phyloP scores from a whole-genome alignment of 2,797 vertebrate genomes.

The Cyclura pinguis region DNA sequence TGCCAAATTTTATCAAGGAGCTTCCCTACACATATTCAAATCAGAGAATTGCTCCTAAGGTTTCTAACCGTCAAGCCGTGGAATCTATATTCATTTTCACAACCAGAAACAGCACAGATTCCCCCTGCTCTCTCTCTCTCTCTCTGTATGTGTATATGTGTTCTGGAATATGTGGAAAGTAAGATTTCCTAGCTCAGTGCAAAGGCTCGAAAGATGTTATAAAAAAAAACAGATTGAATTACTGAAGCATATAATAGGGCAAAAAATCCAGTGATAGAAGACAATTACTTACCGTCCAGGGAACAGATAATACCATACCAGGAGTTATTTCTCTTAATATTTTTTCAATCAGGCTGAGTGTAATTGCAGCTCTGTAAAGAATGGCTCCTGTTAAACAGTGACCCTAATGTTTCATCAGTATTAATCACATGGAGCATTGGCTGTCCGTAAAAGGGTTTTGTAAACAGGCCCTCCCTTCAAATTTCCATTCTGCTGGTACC shows the following conservation, averaged over 20 bases:
- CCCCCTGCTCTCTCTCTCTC: no score
- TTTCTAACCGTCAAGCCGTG: rapidly evolving
- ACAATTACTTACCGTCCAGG: constrained; percentile 33
- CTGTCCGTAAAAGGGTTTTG: background rate
- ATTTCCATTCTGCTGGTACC: background rate
- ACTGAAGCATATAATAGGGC: constrained; percentile 43
- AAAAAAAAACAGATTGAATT: constrained; percentile 35
- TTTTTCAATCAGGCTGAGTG: constrained; percentile 48
- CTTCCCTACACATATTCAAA: background rate
- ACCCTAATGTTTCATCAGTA: constrained; percentile 29
- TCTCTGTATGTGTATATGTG: background rate
- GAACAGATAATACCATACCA: constrained; percentile 24
- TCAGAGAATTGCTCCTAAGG: background rate
- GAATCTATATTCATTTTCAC: background rate
- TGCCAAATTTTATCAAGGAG: background rate
- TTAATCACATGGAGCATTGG: constrained; percentile 25
- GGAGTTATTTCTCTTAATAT: constrained; percentile 50
- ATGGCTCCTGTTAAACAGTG: constrained; percentile 32
- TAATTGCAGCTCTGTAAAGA: constrained; percentile 48
- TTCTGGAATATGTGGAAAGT: background rate
- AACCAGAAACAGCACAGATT: background rate
- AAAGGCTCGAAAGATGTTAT: constrained; percentile 8
- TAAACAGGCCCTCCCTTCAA: background rate
- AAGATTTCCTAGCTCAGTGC: constrained; percentile 11
- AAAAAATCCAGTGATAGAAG: constrained; percentile 31